Conservation (phyloP, 2,113 vertebrate genomes). For the Oryzias melastigma region DNA sequence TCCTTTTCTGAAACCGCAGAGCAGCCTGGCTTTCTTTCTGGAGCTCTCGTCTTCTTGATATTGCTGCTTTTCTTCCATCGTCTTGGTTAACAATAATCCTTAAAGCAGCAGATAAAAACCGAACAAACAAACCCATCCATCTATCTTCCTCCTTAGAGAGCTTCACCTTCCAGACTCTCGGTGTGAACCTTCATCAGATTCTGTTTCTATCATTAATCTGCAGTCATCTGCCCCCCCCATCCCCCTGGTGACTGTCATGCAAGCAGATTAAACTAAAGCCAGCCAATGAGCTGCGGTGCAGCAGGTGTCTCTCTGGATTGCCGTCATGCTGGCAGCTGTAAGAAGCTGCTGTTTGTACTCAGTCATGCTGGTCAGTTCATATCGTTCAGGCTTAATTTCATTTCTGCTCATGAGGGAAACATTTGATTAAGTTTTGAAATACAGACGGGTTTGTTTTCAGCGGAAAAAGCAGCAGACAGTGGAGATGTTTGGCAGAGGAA, state of each 20-base stretch:
- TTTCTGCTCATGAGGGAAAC: background rate
- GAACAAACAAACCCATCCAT: too few species aligned
- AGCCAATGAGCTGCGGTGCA: background rate
- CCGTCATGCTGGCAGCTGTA: background rate
- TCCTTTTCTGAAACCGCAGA: too few species aligned
- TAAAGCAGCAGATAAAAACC: too few species aligned
- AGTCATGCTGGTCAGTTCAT: background rate
- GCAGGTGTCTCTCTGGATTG: background rate
- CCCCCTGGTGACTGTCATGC: background rate
- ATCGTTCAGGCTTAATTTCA: background rate
- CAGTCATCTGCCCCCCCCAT: background rate
- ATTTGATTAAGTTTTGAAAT: background rate
- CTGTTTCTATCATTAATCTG: background rate
- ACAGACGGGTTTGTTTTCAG: background rate
- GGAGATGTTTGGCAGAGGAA: too few species aligned
- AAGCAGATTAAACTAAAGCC: background rate
- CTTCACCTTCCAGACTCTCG: too few species aligned
- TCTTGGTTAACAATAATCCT: too few species aligned
- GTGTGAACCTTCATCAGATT: too few species aligned
- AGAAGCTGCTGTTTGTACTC: background rate
- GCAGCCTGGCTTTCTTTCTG: too few species aligned
- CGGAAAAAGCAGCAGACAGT: background rate
- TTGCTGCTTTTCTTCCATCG: too few species aligned
- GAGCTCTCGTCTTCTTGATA: too few species aligned
- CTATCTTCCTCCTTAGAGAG: too few species aligned